Percentiles rank a stretch among this genome's conserved stretches.
Evolutionary conservation across 1,140 invertebrate genomes (phyloP).

Genomic region (Chironomus striatipennis): DNA sequence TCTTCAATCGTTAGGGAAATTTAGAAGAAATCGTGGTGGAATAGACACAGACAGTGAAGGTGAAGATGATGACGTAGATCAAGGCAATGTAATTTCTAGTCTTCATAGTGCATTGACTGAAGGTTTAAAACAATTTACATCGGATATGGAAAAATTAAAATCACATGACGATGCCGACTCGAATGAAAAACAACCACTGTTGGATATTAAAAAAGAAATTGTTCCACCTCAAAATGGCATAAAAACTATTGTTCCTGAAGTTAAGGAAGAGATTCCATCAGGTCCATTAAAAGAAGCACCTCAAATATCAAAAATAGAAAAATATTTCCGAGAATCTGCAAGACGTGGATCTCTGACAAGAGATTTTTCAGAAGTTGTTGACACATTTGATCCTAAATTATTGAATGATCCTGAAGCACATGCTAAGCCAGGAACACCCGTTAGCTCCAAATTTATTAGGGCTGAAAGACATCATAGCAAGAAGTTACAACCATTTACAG

Average conservation of each 20-base stretch:
- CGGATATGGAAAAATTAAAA: constrained; percentile 1
- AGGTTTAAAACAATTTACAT: neutral
- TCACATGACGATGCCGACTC: neutral
- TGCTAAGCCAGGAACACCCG: neutral
- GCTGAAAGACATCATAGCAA: neutral
- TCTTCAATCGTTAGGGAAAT: neutral
- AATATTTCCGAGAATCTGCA: constrained; percentile 8
- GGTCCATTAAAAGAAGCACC: neutral
- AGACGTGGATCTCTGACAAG: neutral
- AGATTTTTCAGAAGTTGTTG: constrained; percentile 1
- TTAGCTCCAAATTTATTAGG: neutral
- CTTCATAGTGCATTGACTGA: neutral
- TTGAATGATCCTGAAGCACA: neutral
- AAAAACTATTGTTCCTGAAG: too few species aligned
- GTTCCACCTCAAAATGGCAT: neutral
- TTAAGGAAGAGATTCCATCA: neutral
- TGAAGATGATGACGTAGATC: neutral
- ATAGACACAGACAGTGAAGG: neutral
- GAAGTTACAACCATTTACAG: neutral
- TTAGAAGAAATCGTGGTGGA: neutral
- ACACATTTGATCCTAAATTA: neutral
- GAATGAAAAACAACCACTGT: neutral
- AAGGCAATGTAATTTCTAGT: neutral
- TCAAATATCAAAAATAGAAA: neutral
- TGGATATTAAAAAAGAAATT: neutral